Evolutionary conservation across 2,113 vertebrate species (phyloP).

Genomic region (Equus quagga): DNA sequence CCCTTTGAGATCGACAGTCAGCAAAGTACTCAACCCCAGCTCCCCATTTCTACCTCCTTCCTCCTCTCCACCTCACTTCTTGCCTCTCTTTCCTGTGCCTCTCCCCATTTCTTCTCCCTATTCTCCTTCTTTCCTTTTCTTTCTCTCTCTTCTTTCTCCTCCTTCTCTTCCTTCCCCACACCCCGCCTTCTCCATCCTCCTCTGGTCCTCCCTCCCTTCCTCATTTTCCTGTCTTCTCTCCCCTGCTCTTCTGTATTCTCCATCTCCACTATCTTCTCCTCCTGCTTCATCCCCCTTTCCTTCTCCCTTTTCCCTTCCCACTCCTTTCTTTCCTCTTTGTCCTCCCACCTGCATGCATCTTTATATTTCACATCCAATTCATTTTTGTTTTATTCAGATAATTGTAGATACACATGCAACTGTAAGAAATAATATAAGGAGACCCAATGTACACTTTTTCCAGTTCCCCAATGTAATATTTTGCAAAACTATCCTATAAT

Average conservation of each 20-base stretch:
- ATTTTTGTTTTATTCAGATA: background rate
- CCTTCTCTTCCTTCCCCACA: accelerated
- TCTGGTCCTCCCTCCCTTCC: background rate
- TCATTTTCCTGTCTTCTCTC: no score
- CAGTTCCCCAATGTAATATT: background rate
- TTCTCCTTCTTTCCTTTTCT: background rate
- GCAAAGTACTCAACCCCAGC: background rate
- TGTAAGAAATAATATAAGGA: background rate
- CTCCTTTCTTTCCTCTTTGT: background rate
- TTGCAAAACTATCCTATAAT: background rate
- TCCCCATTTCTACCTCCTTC: no score
- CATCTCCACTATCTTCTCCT: accelerated
- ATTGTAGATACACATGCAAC: background rate
- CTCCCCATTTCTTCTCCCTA: no score
- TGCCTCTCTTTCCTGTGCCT: background rate
- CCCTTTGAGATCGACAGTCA: background rate
- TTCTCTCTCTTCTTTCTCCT: background rate
- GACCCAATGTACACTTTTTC: no score
- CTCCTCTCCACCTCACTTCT: no score
- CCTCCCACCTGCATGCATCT: background rate
- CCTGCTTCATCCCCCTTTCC: no score
- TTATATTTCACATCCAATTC: background rate
- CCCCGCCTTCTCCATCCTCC: background rate
- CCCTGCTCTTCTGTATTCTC: background rate
- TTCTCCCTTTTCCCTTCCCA: no score